Percentiles rank a stretch among this genome's conserved stretches.
These are phyloP conservation scores for Neoarius graeffei DNA, from an alignment of 2,113 vertebrate species.

Conservation along the genomic window DNA sequence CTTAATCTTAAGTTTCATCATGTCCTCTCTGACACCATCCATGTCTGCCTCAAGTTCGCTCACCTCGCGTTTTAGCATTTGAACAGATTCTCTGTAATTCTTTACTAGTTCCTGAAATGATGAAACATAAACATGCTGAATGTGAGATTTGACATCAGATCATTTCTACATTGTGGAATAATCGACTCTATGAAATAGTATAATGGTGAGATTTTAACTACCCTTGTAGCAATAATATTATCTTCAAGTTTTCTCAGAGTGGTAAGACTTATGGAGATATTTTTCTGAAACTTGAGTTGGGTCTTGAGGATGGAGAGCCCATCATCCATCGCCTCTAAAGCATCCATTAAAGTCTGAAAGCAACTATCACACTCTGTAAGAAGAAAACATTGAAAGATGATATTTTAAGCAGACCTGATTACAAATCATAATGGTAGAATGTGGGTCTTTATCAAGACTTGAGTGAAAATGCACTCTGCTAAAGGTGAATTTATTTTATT, in stretches of 20 bases:
- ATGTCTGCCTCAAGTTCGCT: constrained; percentile 74
- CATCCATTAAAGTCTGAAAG: constrained; percentile 70
- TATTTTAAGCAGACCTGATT: background rate
- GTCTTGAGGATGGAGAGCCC: constrained; percentile 70
- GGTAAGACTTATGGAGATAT: constrained; percentile 50
- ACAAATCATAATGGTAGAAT: background rate
- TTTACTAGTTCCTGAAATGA: constrained; percentile 72
- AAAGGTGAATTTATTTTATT: background rate
- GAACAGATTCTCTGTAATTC: constrained; percentile 63
- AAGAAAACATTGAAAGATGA: background rate
- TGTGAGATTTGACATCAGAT: background rate
- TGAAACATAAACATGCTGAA: background rate
- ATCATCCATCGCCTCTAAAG: constrained; percentile 66
- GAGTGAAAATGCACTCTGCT: background rate
- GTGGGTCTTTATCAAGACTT: background rate
- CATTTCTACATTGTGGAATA: background rate
- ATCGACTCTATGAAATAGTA: background rate
- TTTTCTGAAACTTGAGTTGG: constrained; percentile 67
- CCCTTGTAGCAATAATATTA: constrained; percentile 72
- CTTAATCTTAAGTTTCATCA: constrained; percentile 76
- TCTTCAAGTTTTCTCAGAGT: constrained; percentile 71
- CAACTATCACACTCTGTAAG: constrained; percentile 80
- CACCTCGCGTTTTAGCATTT: constrained; percentile 64
- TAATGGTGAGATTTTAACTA: constrained; percentile 50
- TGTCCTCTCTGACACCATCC: constrained; percentile 62